Base-by-base conservation (phyloP, 2,113 vertebrate genomes). In the Hydrolagus affinis region DNA sequence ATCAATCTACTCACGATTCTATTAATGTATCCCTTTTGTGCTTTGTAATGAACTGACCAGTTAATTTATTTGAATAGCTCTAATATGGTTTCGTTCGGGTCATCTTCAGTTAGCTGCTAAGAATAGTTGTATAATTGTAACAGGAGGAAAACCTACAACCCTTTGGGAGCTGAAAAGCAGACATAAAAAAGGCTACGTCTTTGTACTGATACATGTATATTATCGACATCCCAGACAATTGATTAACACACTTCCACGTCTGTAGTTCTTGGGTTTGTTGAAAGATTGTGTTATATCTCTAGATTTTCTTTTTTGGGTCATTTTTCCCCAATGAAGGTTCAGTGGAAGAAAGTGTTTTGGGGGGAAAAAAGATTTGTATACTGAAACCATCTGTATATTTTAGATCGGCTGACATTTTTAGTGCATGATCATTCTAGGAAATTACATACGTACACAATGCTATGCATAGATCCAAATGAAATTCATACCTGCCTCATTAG, bases 31-130 rank as follows among this genome's bases (percentile, higher is more conserved):
- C 59, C 66, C 60, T 83, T 66, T 83, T 83, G 78, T 83, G 62
- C 60, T 66, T 83, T 83, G 66, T 83, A 83, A 83, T 83, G 32
- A 59, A 83, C 66, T 66, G 78, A 83, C 78, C 78, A 83, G 78
- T 83, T 64, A 62, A 83, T 83, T 83, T 83, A 83, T 83, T 83
- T 83, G 60, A 83, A 68, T 83, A 66, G 23, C 60, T 83, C 78
- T 83, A 80, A 64, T 64, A 68, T 44, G 44, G 6, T 44, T 44
- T 44, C 44, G 1, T 44, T 44, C 44, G 6, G 28, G 62, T 60
- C 78, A 83, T 28, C 78, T 28, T 83, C 78, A 83, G 59, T 83
- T 32, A 83, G 77, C 23, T 80, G 60, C 77, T 80, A 64, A 25
- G 30, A 80, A 60, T 60, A 80, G 59, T 8, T 8, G 19, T 73